These are phyloP conservation scores for Paracentrotus lividus DNA, from an alignment of 53 echinoderm and acorn worm species.

Conservation along the genomic window DNA sequence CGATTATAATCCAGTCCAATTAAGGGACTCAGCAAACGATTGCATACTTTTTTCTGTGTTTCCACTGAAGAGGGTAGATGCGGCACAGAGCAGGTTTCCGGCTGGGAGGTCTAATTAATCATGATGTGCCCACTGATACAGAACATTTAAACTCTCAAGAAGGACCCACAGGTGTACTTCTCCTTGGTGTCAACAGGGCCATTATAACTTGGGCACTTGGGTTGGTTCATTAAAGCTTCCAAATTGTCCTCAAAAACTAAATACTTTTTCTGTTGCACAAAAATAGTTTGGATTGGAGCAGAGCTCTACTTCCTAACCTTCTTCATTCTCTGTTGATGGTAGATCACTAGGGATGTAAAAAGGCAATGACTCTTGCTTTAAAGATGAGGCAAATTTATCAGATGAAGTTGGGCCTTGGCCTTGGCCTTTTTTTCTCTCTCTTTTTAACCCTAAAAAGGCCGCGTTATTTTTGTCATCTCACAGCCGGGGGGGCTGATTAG, in stretches of 20 bases:
- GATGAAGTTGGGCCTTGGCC: too few relatives aligned
- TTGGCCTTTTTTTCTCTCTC: too few relatives aligned
- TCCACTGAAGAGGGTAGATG: neutral
- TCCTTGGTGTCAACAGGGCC: neutral
- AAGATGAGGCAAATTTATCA: too few relatives aligned
- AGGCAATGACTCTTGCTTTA: too few relatives aligned
- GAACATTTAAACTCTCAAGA: neutral
- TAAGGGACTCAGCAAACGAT: slow-evolving; percentile 18
- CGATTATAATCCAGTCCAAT: neutral
- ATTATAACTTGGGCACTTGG: neutral
- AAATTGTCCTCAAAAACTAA: neutral
- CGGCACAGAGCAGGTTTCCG: neutral
- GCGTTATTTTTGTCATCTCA: too few relatives aligned
- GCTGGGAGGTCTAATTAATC: neutral
- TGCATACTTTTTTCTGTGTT: neutral
- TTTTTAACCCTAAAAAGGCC: too few relatives aligned
- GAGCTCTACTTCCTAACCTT: neutral
- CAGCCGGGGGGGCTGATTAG: too few relatives aligned
- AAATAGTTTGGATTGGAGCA: neutral
- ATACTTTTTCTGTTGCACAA: neutral
- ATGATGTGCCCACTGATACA: neutral
- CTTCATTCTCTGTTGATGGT: neutral
- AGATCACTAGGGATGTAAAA: too few relatives aligned
- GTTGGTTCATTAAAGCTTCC: neutral
- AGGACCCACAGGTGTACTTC: neutral